Evolutionary conservation across 2,888 invertebrate species (phyloP), one percentile per base, ranked within the genome.

Genomic region (Leistus spinibarbis): DNA sequence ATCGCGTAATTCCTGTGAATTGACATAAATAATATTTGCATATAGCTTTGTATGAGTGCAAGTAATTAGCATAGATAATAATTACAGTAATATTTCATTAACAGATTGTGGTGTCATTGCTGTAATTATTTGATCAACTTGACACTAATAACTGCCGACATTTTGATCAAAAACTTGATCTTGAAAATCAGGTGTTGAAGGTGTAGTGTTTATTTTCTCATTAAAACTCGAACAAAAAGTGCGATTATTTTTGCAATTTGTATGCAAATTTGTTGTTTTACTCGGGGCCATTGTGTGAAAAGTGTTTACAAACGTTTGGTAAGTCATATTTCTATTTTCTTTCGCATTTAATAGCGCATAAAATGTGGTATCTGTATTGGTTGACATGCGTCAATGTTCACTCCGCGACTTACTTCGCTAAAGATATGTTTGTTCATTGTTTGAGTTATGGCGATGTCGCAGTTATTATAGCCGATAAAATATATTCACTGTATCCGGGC

Each of bases 31-130:
- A 60, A 40, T 40, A 40, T 40, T 13, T 7, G 5, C 27, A 27
- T 27, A 27, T 27, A 27, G 7, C 7, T 5, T 10, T 40, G 5
- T 3, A 40, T 40, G 40, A 13, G 60, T 60, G 17, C 60, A 20
- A 4, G 3, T 60, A 60, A 60, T 60, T 20, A 60, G 10, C 20
- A 60, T 20, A 13, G 17, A 67, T 54, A 40, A 22, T 68, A 68
- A 68, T 54, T 68, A 54, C n/a, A 54, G 67, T 23, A 54, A 68
- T 68, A 54, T 22, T 68, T 68, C 54, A 68, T 68, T 68, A 54
- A 10, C 22, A 5, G 22, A 10, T 22, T 54, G 54, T 40, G 3
- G 40, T 64, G 40, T 68, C 56, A 23, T 23, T 68, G 23, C 54
- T 19, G 20, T 20, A 68, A 68, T 56, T 68, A 68, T 68, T 17